Percentiles rank a stretch among this genome's conserved stretches.
Evolutionary conservation across 2,797 vertebrate genomes (phyloP).

Genomic region (Gymnopithys bicolor): DNA sequence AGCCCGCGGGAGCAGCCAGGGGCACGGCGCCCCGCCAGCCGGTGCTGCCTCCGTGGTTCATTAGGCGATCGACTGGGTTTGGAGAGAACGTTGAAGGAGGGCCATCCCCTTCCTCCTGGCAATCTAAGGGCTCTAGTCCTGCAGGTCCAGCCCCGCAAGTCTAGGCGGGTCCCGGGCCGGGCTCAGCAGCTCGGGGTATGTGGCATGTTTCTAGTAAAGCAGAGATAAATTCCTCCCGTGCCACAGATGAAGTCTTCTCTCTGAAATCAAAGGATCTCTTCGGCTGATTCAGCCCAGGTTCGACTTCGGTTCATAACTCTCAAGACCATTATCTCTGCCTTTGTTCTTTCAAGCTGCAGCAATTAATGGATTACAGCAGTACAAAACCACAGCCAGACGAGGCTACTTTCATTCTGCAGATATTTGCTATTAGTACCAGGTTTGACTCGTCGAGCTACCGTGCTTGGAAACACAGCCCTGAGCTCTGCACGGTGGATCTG

Average conservation of each 20-base stretch:
- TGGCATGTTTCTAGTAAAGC: not conserved
- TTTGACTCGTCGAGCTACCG: not conserved
- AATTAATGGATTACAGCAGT: conserved; percentile 1
- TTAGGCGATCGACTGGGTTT: rapidly evolving
- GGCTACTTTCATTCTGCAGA: not conserved
- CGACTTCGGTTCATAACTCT: not conserved
- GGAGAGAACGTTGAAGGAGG: rapidly evolving
- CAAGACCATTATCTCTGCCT: not conserved
- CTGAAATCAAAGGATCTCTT: not conserved
- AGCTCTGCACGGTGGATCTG: not conserved
- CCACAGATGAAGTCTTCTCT: not conserved
- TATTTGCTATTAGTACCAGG: not conserved
- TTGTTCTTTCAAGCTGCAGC: not conserved
- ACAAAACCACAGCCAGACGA: not conserved
- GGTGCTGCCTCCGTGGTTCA: rapidly evolving
- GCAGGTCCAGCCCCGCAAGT: not conserved
- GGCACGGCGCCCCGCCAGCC: not conserved
- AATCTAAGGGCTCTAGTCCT: not conserved
- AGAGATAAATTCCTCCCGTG: not conserved
- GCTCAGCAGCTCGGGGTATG: not conserved
- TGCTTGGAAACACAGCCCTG: not conserved
- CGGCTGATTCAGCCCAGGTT: not conserved
- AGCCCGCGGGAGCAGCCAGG: conserved; percentile 25
- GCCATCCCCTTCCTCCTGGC: not conserved
- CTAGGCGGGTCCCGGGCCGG: too few relatives aligned